Conservation (phyloP, 2,888 invertebrate genomes). For the Stratiomys singularior region DNA sequence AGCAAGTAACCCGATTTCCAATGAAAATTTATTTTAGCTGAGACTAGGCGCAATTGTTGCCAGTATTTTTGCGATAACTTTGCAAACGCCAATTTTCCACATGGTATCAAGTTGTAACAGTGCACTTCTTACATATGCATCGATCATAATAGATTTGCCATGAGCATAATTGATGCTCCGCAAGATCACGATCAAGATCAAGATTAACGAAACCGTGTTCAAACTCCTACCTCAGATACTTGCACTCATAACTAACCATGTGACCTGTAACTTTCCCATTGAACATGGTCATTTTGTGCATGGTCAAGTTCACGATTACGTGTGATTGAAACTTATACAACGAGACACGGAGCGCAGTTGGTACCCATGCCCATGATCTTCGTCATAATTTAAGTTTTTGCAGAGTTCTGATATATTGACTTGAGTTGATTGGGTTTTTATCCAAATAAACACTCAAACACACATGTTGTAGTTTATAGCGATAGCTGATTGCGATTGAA, state of each 20-base stretch:
- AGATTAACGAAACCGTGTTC: conserved; percentile 1
- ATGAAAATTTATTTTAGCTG: too few relatives aligned
- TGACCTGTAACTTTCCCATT: background rate
- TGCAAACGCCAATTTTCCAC: background rate
- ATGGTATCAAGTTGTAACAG: background rate
- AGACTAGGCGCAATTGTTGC: too few relatives aligned
- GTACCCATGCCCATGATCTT: background rate
- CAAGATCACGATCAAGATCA: conserved; percentile 14
- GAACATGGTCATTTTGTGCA: background rate
- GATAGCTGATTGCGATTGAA: too few relatives aligned
- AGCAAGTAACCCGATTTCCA: background rate
- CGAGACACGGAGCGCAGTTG: background rate
- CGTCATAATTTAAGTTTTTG: background rate
- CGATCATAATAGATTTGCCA: conserved; percentile 12
- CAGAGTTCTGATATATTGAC: too few relatives aligned
- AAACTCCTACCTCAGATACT: conserved; percentile 18
- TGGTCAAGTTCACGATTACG: conserved; percentile 40
- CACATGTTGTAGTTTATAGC: too few relatives aligned
- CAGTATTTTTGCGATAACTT: too few relatives aligned
- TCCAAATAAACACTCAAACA: too few relatives aligned
- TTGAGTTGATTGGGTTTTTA: too few relatives aligned
- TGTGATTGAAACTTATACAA: conserved; percentile 6
- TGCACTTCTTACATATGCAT: background rate
- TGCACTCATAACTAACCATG: background rate
- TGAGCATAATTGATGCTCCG: background rate